These are phyloP conservation scores for Heliconius melpomene DNA, from an alignment of 1,140 invertebrate genomes.

Conservation along the genomic window DNA sequence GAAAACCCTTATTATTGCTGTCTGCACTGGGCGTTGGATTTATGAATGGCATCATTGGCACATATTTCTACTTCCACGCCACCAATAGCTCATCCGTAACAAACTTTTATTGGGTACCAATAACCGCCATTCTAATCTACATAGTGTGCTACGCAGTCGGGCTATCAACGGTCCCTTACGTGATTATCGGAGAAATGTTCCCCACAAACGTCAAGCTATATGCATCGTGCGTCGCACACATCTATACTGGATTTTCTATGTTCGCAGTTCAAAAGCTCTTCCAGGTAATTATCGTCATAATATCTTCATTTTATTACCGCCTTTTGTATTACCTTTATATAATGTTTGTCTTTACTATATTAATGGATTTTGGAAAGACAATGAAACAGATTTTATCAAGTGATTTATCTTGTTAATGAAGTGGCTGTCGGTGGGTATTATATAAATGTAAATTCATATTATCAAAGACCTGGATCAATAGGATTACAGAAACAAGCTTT, in stretches of 20 bases:
- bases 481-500: conserved; percentile 7
- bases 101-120: conserved; percentile 82
- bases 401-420: conserved; percentile 14
- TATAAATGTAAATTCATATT: conserved; percentile 9
- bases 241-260: conserved; percentile 86
- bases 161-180: conserved; percentile 86
- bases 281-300: conserved; percentile 65
- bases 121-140: conserved; percentile 85
- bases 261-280: conserved; percentile 89
- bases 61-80: conserved; percentile 81
- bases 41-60: conserved; percentile 81
- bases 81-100: conserved; percentile 54
- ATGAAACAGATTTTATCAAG: conserved; percentile 3
- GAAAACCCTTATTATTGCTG: conserved; percentile 85
- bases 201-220: conserved; percentile 86
- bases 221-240: conserved; percentile 86
- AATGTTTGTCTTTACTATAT: neutral
- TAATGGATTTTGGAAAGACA: conserved; percentile 7
- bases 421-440: conserved; percentile 1
- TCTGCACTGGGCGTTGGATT: conserved; percentile 82
- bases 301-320: neutral
- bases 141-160: conserved; percentile 87
- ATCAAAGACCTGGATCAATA: conserved; percentile 7
- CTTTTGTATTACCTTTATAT: neutral
- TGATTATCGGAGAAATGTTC: conserved; percentile 89